Conservation (phyloP, 2,797 vertebrate genomes). For the Arctocebus calabarensis region DNA sequence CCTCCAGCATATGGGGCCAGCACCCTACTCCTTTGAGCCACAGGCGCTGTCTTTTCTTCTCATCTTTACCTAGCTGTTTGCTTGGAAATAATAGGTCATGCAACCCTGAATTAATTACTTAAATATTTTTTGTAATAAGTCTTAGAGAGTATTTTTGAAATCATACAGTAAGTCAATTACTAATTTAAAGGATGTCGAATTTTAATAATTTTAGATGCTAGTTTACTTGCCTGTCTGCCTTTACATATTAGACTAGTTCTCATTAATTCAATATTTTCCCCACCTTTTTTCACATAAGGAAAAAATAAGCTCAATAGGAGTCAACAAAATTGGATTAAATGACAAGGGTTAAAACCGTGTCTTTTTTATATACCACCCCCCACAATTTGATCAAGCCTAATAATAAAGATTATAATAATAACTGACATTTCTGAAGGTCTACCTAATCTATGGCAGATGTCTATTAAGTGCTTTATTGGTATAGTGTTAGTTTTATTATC, state of each 20-base stretch:
- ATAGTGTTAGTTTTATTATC: conserved; percentile 44
- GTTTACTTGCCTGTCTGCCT: background rate
- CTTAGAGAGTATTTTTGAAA: background rate
- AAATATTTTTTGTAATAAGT: background rate
- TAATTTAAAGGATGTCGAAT: background rate
- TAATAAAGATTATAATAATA: conserved; percentile 13
- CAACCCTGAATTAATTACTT: background rate
- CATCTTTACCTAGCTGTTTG: background rate
- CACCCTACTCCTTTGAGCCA: too few relatives aligned
- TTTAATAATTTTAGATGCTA: background rate
- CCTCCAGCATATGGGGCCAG: too few relatives aligned
- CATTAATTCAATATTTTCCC: conserved; percentile 11
- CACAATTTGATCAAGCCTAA: background rate
- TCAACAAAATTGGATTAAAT: background rate
- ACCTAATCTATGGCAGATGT: background rate
- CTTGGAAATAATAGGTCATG: background rate
- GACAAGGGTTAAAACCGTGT: background rate
- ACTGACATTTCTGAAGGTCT: background rate
- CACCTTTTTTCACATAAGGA: background rate
- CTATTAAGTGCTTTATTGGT: background rate
- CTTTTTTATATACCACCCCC: background rate
- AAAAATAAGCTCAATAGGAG: background rate
- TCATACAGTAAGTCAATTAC: background rate
- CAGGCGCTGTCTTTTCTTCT: background rate
- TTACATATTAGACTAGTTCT: background rate